phyloP scores from a whole-genome alignment of 2,888 invertebrate genomes.

The Sphaerolaimus hirsutus region DNA sequence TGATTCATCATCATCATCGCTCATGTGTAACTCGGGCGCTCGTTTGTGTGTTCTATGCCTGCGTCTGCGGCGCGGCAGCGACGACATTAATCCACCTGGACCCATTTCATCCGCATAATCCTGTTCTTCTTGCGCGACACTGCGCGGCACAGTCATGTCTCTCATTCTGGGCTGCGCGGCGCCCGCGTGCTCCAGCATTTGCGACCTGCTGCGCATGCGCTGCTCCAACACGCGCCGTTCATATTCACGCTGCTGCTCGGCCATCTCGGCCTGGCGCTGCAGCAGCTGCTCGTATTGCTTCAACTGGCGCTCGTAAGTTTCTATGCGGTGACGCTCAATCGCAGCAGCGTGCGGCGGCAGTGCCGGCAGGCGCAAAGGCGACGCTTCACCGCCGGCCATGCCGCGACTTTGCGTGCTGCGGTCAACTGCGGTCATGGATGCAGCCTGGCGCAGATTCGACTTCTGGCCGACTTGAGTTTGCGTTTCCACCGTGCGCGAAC shows the following conservation, averaged over 20 bases:
- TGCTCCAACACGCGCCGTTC: too few species aligned
- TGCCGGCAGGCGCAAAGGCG: not conserved
- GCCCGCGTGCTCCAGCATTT: too few species aligned
- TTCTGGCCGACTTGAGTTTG: too few species aligned
- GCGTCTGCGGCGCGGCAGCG: not conserved
- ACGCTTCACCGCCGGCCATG: not conserved
- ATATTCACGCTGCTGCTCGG: conserved; percentile 5
- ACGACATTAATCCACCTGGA: too few species aligned
- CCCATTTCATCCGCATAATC: too few species aligned
- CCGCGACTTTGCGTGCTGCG: not conserved
- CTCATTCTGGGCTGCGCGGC: too few species aligned
- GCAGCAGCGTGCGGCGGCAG: not conserved
- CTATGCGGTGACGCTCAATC: conserved; percentile 12
- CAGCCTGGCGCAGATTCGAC: too few species aligned
- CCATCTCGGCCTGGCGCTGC: conserved; percentile 10
- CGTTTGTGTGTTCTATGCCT: not conserved
- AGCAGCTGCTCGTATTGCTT: conserved; percentile 18
- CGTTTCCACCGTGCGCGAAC: too few species aligned
- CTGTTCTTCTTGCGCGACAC: too few species aligned
- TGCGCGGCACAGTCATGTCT: too few species aligned
- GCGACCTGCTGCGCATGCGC: too few species aligned
- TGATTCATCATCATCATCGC: conserved; percentile 32
- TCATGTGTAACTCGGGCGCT: conserved; percentile 27
- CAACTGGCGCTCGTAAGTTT: conserved; percentile 15
- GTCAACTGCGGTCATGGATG: not conserved